These are phyloP conservation scores for Tachysurus fulvidraco DNA, from an alignment of 2,113 vertebrate genomes.

Conservation along the genomic window DNA sequence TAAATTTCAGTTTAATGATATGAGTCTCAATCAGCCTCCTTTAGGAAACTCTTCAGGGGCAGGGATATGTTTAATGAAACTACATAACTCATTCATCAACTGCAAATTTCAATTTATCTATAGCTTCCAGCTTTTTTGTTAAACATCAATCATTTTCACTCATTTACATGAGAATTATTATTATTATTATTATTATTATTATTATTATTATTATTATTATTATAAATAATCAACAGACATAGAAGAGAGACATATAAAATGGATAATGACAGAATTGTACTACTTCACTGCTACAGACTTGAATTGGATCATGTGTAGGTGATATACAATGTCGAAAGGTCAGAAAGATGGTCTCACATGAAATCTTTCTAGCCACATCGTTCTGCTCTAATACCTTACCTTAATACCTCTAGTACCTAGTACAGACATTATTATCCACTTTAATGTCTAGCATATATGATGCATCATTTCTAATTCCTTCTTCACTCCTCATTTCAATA, in stretches of 20 bases:
- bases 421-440: not conserved
- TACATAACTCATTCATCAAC: conserved; percentile 29
- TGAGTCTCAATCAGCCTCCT: conserved; percentile 24
- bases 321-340: not conserved
- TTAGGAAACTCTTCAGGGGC: conserved; percentile 25
- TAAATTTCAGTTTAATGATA: conserved; percentile 39
- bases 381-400: too few relatives aligned
- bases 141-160: conserved; percentile 30
- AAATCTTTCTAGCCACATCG: not conserved
- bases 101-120: conserved; percentile 23
- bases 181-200: not conserved
- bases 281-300: not conserved
- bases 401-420: too few relatives aligned
- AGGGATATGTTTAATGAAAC: conserved; percentile 33
- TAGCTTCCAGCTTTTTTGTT: conserved; percentile 31
- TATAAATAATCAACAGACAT: conserved; percentile 3
- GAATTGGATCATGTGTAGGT: not conserved
- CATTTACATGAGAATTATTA: not conserved
- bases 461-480: not conserved
- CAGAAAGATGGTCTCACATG: not conserved
- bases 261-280: not conserved
- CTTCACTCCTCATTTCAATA: not conserved
- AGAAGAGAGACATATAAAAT: not conserved
- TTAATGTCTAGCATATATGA: not conserved
- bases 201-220: too few relatives aligned